Conservation (phyloP, 1,140 invertebrate species). For the Lucilia sericata region DNA sequence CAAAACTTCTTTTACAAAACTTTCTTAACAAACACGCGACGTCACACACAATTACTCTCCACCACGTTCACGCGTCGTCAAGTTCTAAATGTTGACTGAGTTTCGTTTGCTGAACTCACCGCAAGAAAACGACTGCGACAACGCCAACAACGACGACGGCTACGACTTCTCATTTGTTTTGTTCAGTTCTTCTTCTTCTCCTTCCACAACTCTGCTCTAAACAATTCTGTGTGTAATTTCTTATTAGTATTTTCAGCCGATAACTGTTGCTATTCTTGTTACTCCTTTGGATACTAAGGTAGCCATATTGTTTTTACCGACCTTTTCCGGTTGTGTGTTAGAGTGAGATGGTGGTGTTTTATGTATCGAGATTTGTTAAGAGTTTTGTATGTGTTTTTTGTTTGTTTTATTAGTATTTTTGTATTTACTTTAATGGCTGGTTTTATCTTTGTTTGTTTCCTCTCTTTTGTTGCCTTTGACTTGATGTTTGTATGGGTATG, state of each 20-base stretch:
- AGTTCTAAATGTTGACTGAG: conserved; percentile 64
- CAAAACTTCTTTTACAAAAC: not conserved
- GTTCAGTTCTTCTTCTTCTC: not conserved
- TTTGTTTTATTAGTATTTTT: not conserved
- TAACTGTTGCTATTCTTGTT: not conserved
- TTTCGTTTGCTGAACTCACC: conserved; percentile 60
- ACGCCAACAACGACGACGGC: conserved; percentile 39
- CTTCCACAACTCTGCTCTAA: not conserved
- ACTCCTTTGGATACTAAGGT: not conserved
- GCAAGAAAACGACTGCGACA: conserved; percentile 56
- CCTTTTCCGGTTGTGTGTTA: not conserved
- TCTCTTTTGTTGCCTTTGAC: not conserved
- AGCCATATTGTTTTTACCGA: conserved; percentile 30
- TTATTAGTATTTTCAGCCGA: not conserved
- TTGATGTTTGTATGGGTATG: not conserved
- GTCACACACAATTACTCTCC: conserved; percentile 51
- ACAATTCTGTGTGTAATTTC: conserved; percentile 15
- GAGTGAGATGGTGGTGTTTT: conserved; percentile 1
- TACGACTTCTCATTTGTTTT: conserved; percentile 25
- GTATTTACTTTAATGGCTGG: conserved; percentile 11
- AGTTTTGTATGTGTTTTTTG: not conserved
- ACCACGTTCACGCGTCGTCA: conserved; percentile 58
- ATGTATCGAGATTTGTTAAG: not conserved
- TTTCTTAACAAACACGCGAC: conserved; percentile 35
- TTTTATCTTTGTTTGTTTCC: not conserved